Evolutionary conservation across 2,797 vertebrate genomes (phyloP), one percentile per base, ranked within the genome.

Genomic region (Chelonia mydas): DNA sequence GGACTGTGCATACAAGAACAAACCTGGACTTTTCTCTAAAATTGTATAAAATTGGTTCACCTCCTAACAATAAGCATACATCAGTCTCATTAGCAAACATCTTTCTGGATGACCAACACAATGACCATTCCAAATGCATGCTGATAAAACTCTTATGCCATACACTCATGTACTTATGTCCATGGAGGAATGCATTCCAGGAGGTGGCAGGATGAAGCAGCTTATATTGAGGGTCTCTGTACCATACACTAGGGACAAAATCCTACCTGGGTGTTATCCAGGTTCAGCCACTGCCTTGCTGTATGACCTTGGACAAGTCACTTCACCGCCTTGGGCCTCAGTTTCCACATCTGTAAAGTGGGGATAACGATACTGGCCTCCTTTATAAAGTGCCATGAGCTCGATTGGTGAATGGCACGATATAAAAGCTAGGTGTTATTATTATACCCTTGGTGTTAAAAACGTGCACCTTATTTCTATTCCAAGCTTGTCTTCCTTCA

Each of bases 61-160:
- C 12, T 45, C 23, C 21, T 74, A 72, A 68, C 65, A 68, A 25
- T 41, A 25, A 41, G 11, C 19, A 41, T 25, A 45, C 21, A 45
- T 6, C 21, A 45, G 25, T 45, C 72, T 41, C 37, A 27, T 27
- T 23, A 47, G 41, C 72, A 76, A 47, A 28, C 23, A 47, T 68
- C 12, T 76, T 47, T 76, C 72, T 47, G 25, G 45, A 28, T 74
- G 25, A 27, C 6, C 72, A 47, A 23, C 72, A 86, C n/a, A 27
- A 0, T 2, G 28, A 31, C 12, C n/a, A 50, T 3, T 28, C n/a
- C 50, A 87, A 80, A 80, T 0, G 0, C 51, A 6, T 0, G 7
- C 12, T 45, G 5, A 5, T 1, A 50, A 80, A 51, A 57, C 55
- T 65, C 57, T 5, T 1, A 0, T 0, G 0, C 9, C 88, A 2